These are phyloP conservation scores for Cyclophora albipunctata DNA, from an alignment of 2,888 invertebrate species.

Conservation along the genomic window DNA sequence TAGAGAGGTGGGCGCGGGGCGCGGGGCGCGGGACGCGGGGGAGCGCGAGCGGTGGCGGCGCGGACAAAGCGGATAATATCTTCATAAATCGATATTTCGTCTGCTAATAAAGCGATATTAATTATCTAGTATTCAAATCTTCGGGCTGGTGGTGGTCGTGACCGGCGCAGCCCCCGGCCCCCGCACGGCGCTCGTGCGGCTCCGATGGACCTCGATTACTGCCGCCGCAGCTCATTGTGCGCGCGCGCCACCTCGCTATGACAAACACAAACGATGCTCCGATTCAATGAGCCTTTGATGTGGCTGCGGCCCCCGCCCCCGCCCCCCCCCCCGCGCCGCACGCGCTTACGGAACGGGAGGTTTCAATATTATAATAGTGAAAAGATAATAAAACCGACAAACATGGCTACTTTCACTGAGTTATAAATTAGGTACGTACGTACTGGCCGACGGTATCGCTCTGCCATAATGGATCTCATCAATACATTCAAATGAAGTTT, in stretches of 20 bases:
- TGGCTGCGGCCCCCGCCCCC: neutral
- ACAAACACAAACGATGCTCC: neutral
- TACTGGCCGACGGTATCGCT: neutral
- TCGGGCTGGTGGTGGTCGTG: constrained; percentile 55
- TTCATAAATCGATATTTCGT: constrained; percentile 67
- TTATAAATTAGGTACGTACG: neutral
- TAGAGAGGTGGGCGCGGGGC: constrained; percentile 5
- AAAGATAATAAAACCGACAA: too few species aligned
- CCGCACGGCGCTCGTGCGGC: constrained; percentile 13
- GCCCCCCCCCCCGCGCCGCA: neutral
- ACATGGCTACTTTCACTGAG: neutral
- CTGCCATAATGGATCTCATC: neutral
- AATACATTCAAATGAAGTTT: too few species aligned
- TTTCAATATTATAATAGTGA: too few species aligned
- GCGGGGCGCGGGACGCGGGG: constrained; percentile 13
- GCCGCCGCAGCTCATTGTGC: constrained; percentile 10
- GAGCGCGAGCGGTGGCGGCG: constrained; percentile 29
- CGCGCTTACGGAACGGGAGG: neutral
- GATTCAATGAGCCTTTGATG: neutral
- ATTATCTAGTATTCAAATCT: constrained; percentile 75
- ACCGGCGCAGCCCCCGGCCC: constrained; percentile 26
- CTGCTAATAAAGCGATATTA: constrained; percentile 73
- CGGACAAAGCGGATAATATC: constrained; percentile 63
- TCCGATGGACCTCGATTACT: constrained; percentile 33
- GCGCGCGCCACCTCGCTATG: constrained; percentile 17